These are phyloP conservation scores for Larimichthys crocea DNA, from an alignment of 2,113 vertebrate species.

Conservation along the genomic window DNA sequence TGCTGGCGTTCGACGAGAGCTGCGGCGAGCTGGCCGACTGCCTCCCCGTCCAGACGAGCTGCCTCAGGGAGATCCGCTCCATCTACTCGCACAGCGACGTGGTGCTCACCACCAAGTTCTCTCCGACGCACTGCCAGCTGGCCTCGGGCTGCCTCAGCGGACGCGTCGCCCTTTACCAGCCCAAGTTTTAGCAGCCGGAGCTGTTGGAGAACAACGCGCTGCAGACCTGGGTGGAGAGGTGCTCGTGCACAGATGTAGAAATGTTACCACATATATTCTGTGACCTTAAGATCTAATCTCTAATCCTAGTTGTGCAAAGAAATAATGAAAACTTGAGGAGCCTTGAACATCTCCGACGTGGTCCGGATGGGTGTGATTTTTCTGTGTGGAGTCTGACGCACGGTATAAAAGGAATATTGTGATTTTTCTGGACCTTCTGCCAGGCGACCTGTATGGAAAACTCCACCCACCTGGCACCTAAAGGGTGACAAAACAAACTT, in stretches of 20 bases:
- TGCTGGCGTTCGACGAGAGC: slow-evolving; percentile 92
- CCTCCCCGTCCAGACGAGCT: slow-evolving; percentile 91
- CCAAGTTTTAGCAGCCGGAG: slow-evolving; percentile 90
- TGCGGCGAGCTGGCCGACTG: slow-evolving; percentile 98
- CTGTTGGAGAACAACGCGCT: not conserved
- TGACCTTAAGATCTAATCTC: not conserved
- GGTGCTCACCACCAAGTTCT: slow-evolving; percentile 99
- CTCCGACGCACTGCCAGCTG: slow-evolving; percentile 98
- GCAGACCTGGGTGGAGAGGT: slow-evolving; percentile 46
- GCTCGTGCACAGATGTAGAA: not conserved
- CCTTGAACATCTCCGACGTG: not conserved
- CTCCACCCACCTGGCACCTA: slow-evolving; percentile 4
- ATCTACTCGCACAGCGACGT: slow-evolving; percentile 98
- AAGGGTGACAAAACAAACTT: not conserved
- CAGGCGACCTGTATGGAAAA: slow-evolving; percentile 2
- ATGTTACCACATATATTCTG: slow-evolving; percentile 1
- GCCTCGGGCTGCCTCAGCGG: slow-evolving; percentile 99
- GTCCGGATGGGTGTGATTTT: slow-evolving; percentile 2
- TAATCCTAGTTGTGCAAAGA: not conserved
- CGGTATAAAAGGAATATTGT: not conserved
- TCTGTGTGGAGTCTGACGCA: not conserved
- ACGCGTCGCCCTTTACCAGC: slow-evolving; percentile 97
- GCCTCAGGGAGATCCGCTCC: slow-evolving; percentile 93
- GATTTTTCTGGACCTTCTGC: not conserved
- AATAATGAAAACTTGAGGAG: not conserved